phyloP scores from a whole-genome alignment of 2,888 invertebrate genomes.

The Amblyjoppa fuscipennis region DNA sequence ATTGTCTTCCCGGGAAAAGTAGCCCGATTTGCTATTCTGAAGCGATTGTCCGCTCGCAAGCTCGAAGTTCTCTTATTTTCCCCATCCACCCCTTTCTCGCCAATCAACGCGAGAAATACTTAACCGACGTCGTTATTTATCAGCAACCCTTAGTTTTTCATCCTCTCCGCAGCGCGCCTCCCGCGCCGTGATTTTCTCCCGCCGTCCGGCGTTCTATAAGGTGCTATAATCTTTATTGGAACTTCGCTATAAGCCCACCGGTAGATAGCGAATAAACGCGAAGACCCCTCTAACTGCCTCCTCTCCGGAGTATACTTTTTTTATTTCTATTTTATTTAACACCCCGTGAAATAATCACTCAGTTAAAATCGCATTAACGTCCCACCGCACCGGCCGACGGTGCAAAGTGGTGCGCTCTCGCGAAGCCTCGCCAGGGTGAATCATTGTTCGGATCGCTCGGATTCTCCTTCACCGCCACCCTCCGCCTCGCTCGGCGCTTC shows the following conservation, averaged over 20 bases:
- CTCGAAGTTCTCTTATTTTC: slow-evolving; percentile 8
- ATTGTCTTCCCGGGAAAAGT: slow-evolving; percentile 48
- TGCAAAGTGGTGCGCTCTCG: background rate
- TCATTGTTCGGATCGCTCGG: slow-evolving; percentile 24
- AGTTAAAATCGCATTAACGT: slow-evolving; percentile 19
- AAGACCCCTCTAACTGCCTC: background rate
- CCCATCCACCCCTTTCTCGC: background rate
- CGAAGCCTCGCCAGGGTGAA: background rate
- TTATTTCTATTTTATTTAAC: background rate
- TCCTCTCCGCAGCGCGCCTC: background rate
- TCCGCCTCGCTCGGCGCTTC: background rate
- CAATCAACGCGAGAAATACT: background rate
- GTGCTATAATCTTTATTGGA: slow-evolving; percentile 32
- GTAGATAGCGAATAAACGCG: background rate
- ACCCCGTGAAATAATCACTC: slow-evolving; percentile 14
- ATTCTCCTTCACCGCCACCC: slow-evolving; percentile 14
- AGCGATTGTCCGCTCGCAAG: slow-evolving; percentile 46
- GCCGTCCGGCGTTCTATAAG: background rate
- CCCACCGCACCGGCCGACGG: background rate
- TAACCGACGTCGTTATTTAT: slow-evolving; percentile 40
- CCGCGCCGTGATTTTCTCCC: no score
- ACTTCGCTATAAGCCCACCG: background rate
- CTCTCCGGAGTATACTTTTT: background rate
- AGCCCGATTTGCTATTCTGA: slow-evolving; percentile 32
- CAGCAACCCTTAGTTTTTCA: background rate